These are phyloP conservation scores for Oscheius myriophilus DNA, from an alignment of 2,888 invertebrate species.

Conservation along the genomic window DNA sequence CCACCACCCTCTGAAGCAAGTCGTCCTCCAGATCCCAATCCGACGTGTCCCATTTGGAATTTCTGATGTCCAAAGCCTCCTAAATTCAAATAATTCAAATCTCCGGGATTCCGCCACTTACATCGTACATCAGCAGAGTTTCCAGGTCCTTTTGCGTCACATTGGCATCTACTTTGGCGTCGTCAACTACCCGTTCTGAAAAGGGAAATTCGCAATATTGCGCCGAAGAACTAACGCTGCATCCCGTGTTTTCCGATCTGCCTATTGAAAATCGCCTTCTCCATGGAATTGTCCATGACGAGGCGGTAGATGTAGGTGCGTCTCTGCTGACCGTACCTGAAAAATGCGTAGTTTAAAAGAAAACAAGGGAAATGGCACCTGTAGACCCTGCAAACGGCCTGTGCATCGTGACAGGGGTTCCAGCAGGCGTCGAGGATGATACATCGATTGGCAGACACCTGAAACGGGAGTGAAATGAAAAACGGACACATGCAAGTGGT, in stretches of 20 bases:
- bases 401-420: constrained; percentile 90
- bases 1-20: constrained; percentile 46
- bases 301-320: constrained; percentile 94
- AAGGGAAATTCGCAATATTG: constrained; percentile 18
- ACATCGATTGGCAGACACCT: constrained; percentile 86
- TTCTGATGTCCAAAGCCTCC: constrained; percentile 49
- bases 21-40: constrained; percentile 56
- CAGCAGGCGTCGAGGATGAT: constrained; percentile 97
- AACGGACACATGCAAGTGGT: not conserved
- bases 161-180: constrained; percentile 91
- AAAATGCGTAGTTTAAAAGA: not conserved
- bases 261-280: constrained; percentile 96
- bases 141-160: constrained; percentile 76
- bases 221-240: constrained; percentile 75
- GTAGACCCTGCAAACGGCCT: constrained; percentile 88
- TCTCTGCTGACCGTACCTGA: constrained; percentile 87
- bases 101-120: constrained; percentile 45
- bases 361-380: constrained; percentile 21
- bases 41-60: constrained; percentile 37
- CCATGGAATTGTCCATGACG: constrained; percentile 94
- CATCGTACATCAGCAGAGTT: constrained; percentile 75
- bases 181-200: constrained; percentile 91
- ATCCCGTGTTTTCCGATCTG: constrained; percentile 98
- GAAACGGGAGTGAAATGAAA: not conserved
- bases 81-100: constrained; percentile 23